These are phyloP conservation scores for Papilio machaon DNA, from an alignment of 1,140 invertebrate genomes.

Conservation along the genomic window DNA sequence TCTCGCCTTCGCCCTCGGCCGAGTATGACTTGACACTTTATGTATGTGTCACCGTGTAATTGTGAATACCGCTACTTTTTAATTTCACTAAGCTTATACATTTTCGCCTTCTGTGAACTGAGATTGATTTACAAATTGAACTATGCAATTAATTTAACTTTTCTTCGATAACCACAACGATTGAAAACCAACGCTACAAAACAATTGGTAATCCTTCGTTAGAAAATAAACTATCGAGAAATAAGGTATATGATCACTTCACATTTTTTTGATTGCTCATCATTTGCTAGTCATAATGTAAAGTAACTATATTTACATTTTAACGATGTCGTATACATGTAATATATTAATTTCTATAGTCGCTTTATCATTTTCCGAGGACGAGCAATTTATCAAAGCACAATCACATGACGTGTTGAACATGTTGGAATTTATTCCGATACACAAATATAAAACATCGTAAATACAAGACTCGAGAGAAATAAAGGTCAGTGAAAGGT, in stretches of 20 bases:
- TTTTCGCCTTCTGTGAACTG: no score
- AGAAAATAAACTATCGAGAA: no score
- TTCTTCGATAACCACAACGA: no score
- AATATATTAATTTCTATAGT: constrained; percentile 30
- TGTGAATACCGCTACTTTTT: no score
- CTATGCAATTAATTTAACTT: no score
- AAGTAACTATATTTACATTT: neutral
- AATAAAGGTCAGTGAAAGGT: neutral
- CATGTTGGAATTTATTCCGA: constrained; percentile 8
- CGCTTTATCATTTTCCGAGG: constrained; percentile 26
- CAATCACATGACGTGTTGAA: constrained; percentile 24
- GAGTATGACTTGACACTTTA: constrained; percentile 29
- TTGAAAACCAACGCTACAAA: no score
- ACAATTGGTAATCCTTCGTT: no score
- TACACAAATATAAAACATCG: neutral
- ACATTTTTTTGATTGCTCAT: no score
- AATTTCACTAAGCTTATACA: no score
- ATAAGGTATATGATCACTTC: no score
- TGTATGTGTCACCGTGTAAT: neutral
- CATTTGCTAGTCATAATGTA: neutral
- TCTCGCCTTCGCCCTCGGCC: constrained; percentile 20
- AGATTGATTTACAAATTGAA: no score
- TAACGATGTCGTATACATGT: neutral
- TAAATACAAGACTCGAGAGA: neutral
- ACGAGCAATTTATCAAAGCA: constrained; percentile 5